Evolutionary conservation across 2,888 invertebrate species (phyloP).

Genomic region (Heliconius ismenius): DNA sequence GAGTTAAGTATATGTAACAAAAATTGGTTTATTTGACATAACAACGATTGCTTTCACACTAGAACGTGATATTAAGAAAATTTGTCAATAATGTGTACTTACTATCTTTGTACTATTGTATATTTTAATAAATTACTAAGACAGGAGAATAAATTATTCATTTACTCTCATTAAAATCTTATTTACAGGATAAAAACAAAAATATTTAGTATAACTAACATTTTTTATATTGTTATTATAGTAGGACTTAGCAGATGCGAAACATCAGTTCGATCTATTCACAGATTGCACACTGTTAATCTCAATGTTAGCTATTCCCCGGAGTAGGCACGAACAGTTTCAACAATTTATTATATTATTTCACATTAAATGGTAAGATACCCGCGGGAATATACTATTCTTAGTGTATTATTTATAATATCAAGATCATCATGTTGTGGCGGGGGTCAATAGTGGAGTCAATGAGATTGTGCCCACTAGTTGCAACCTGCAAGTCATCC

Average conservation of each 20-base stretch:
- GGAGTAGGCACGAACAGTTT: slow-evolving; percentile 67
- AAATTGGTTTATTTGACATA: background rate
- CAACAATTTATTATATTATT: slow-evolving; percentile 57
- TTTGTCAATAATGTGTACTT: background rate
- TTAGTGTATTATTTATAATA: slow-evolving; percentile 74
- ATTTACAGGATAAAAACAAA: background rate
- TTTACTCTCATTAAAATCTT: background rate
- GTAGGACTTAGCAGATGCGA: slow-evolving; percentile 27
- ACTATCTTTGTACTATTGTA: background rate
- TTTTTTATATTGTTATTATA: slow-evolving; percentile 15
- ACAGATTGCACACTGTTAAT: slow-evolving; percentile 16
- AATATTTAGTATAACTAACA: background rate
- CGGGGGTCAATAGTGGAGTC: slow-evolving; percentile 77
- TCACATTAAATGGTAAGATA: slow-evolving; percentile 59
- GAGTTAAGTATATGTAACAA: background rate
- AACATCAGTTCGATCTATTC: slow-evolving; percentile 25
- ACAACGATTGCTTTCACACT: slow-evolving; percentile 1
- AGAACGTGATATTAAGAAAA: background rate
- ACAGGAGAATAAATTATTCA: background rate
- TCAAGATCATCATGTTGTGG: slow-evolving; percentile 67
- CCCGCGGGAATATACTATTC: slow-evolving; percentile 61
- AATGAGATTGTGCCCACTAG: slow-evolving; percentile 75
- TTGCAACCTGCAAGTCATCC: slow-evolving; percentile 79
- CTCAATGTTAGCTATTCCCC: slow-evolving; percentile 49
- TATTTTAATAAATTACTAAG: background rate